A percentile compares a stretch with the other conserved stretches of the same genome.
Conservation (phyloP, 2,888 invertebrate genomes). For the Hirtodrosophila cameraria region DNA sequence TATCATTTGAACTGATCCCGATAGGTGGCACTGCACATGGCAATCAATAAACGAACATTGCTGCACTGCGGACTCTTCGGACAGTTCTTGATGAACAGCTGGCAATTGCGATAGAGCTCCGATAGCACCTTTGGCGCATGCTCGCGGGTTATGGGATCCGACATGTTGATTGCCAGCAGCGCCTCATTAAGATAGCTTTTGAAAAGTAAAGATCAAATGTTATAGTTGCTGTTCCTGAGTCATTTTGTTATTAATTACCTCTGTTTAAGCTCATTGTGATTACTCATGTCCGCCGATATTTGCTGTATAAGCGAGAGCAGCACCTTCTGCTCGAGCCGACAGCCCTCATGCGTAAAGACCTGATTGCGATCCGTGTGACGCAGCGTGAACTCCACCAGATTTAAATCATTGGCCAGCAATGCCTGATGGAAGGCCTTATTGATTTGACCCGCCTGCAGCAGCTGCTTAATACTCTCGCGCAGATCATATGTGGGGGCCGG, state of each 20-base stretch:
- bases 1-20: conserved; percentile 81
- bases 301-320: conserved; percentile 97
- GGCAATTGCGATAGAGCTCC: conserved; percentile 90
- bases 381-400: conserved; percentile 93
- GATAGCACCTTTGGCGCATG: conserved; percentile 92
- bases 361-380: conserved; percentile 91
- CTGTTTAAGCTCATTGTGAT: conserved; percentile 92
- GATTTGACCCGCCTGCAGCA: conserved; percentile 89
- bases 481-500: conserved; percentile 88
- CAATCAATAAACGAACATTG: conserved; percentile 82
- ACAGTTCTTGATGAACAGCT: conserved; percentile 87
- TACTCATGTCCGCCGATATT: conserved; percentile 93
- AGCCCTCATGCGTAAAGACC: conserved; percentile 90
- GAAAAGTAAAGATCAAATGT: not conserved
- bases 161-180: conserved; percentile 91
- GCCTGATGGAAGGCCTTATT: conserved; percentile 97
- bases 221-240: not conserved
- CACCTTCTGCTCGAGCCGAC: conserved; percentile 92
- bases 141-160: conserved; percentile 91
- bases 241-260: conserved; percentile 85
- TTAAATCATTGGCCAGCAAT: conserved; percentile 93
- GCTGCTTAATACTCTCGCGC: conserved; percentile 88
- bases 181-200: conserved; percentile 95
- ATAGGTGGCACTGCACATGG: conserved; percentile 78
- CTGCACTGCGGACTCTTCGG: conserved; percentile 87